A percentile compares a stretch with the other conserved stretches of the same genome.
These are phyloP conservation scores for Acrobeloides nanus DNA, from an alignment of 2,888 invertebrate species.

Conservation along the genomic window DNA sequence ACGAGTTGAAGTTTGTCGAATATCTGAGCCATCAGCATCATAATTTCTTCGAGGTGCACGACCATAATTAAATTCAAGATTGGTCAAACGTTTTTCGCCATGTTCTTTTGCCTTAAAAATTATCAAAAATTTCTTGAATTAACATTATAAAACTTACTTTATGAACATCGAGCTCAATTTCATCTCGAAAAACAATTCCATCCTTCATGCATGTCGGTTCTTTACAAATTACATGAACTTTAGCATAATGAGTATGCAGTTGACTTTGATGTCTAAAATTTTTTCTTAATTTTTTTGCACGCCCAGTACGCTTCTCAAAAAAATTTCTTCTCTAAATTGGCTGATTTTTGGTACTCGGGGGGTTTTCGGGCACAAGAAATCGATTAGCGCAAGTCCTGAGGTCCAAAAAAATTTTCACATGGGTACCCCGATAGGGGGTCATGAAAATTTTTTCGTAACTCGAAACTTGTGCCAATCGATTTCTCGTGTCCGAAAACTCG, in stretches of 20 bases:
- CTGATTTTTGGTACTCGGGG: too few relatives aligned
- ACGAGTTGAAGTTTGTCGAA: too few relatives aligned
- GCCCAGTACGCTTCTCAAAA: too few relatives aligned
- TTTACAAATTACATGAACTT: slow-evolving; percentile 29
- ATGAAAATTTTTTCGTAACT: too few relatives aligned
- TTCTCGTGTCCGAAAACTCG: background rate
- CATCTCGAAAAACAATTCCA: slow-evolving; percentile 44
- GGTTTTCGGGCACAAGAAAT: too few relatives aligned
- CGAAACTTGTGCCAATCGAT: too few relatives aligned
- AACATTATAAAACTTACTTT: slow-evolving; percentile 15
- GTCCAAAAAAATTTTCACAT: too few relatives aligned
- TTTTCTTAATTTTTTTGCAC: background rate
- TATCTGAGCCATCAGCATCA: background rate
- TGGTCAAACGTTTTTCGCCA: slow-evolving; percentile 10
- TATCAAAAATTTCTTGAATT: background rate
- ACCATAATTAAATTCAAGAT: slow-evolving; percentile 10
- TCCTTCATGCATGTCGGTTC: slow-evolving; percentile 32
- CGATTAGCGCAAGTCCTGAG: too few relatives aligned
- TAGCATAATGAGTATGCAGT: slow-evolving; percentile 20
- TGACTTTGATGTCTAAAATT: slow-evolving; percentile 16
- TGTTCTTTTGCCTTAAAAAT: slow-evolving; percentile 22
- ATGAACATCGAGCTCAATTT: slow-evolving; percentile 43
- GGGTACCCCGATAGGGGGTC: too few relatives aligned
- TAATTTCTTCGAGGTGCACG: background rate
- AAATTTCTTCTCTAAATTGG: too few relatives aligned